phyloP scores from a whole-genome alignment of 2,888 invertebrate genomes.

The Trissolcus brochymenae region DNA sequence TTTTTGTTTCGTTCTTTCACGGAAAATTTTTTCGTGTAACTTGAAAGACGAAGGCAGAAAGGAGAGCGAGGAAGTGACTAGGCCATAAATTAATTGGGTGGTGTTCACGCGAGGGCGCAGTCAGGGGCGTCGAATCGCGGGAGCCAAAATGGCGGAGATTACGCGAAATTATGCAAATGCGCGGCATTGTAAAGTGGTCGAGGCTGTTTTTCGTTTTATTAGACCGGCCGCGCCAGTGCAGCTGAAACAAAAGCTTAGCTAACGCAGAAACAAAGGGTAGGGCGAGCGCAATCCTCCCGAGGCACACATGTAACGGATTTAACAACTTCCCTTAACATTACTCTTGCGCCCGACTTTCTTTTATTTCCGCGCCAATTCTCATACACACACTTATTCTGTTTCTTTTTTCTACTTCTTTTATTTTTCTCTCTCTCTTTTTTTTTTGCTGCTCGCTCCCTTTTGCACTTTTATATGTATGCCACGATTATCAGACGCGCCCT shows the following conservation, averaged over 20 bases:
- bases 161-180: constrained; percentile 76
- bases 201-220: constrained; percentile 75
- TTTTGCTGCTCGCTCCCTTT: constrained; percentile 50
- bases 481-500: constrained; percentile 42
- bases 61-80: constrained; percentile 46
- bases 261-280: constrained; percentile 72
- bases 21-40: constrained; percentile 20
- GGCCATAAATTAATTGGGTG: constrained; percentile 63
- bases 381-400: constrained; percentile 31
- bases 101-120: constrained; percentile 49
- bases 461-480: constrained; percentile 54
- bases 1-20: constrained; percentile 8
- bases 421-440: background rate
- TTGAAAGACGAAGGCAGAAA: constrained; percentile 29
- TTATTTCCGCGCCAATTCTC: constrained; percentile 67
- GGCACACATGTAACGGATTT: constrained; percentile 76
- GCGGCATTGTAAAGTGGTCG: constrained; percentile 71
- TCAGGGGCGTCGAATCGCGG: constrained; percentile 63
- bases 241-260: constrained; percentile 76
- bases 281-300: constrained; percentile 67
- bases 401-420: too few species aligned
- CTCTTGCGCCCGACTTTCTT: constrained; percentile 71
- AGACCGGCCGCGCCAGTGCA: constrained; percentile 71
- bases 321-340: constrained; percentile 75
- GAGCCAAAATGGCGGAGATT: constrained; percentile 75